Conservation (phyloP, 2,113 vertebrate species). For the Eclectus roratus region DNA sequence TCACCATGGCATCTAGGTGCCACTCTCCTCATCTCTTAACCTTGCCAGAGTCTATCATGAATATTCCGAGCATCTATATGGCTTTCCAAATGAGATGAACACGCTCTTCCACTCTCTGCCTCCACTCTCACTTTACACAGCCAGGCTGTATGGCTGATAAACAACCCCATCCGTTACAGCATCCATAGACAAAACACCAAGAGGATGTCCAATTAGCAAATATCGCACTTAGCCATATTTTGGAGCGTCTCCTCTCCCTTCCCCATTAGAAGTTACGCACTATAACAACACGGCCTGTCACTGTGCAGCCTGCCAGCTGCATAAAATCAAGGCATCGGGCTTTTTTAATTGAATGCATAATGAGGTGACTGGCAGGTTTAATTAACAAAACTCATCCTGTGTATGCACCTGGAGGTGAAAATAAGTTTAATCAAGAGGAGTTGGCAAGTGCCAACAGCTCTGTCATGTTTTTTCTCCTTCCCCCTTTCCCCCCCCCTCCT, state of each 20-base stretch:
- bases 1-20: constrained; percentile 54
- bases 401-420: constrained; percentile 69
- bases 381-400: constrained; percentile 68
- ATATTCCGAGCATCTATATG: constrained; percentile 25
- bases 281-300: constrained; percentile 25
- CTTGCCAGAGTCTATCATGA: constrained; percentile 52
- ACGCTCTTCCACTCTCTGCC: neutral
- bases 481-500: neutral
- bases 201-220: constrained; percentile 40
- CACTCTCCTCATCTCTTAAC: constrained; percentile 44
- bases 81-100: neutral
- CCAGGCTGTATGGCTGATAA: neutral
- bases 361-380: constrained; percentile 69
- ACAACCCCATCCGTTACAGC: neutral
- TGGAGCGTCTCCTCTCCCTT: neutral
- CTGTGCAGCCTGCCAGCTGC: constrained; percentile 40
- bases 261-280: neutral
- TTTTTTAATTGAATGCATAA: constrained; percentile 62
- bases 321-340: constrained; percentile 31
- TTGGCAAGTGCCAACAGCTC: constrained; percentile 59
- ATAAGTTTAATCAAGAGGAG: constrained; percentile 65
- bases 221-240: constrained; percentile 3
- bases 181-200: neutral
- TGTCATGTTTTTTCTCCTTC: neutral
- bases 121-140: neutral